Evolutionary conservation across 2,888 invertebrate genomes (phyloP).

Genomic region (Phengaris arion): DNA sequence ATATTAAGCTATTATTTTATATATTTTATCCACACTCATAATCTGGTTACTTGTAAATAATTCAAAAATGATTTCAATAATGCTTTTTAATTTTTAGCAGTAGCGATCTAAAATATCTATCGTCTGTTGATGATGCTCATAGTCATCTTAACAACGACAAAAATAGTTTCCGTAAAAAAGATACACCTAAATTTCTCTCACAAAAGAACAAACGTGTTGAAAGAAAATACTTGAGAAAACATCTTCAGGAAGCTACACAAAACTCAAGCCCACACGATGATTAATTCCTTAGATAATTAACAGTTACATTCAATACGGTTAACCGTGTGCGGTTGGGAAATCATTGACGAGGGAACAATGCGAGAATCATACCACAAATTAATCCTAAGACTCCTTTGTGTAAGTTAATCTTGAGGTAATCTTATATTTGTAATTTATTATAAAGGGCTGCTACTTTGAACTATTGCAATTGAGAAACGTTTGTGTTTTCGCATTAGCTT

Average conservation of each 20-base stretch:
- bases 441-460: not conserved
- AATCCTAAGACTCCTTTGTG: constrained; percentile 12
- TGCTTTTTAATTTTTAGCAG: no score
- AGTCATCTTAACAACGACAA: not conserved
- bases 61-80: no score
- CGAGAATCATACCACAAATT: constrained; percentile 5
- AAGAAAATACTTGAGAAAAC: not conserved
- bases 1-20: no score
- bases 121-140: no score
- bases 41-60: no score
- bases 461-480: not conserved
- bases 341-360: not conserved
- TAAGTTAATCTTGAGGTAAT: not conserved
- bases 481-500: no score
- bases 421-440: not conserved
- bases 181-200: not conserved
- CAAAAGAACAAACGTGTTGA: not conserved
- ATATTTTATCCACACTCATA: no score
- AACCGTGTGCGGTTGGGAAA: constrained; percentile 3
- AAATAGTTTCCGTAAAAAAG: not conserved
- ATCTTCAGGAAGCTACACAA: not conserved
- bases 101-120: no score
- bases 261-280: not conserved
- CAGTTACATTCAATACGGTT: constrained; percentile 5
- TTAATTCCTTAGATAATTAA: constrained; percentile 5